phyloP scores from a whole-genome alignment of 2,888 invertebrate genomes.

The Willowsia nigromaculata region DNA sequence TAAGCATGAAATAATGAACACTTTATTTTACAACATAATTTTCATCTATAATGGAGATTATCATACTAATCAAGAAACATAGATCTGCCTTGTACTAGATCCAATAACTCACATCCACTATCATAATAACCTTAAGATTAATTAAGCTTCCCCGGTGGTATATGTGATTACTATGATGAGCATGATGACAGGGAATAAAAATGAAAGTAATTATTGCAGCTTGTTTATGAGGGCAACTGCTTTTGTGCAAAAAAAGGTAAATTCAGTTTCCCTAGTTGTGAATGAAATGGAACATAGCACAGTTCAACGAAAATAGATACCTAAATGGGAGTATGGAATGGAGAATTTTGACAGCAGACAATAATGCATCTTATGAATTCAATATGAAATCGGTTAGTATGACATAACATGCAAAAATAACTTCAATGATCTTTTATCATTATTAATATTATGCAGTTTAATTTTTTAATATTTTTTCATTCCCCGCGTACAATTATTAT shows the following conservation, averaged over 20 bases:
- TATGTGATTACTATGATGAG: background rate
- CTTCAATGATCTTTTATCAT: no score
- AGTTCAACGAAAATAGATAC: no score
- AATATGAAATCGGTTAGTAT: no score
- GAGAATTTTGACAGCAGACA: no score
- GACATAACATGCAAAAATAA: no score
- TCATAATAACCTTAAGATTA: background rate
- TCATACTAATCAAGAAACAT: background rate
- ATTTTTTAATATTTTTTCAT: background rate
- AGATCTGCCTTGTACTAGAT: background rate
- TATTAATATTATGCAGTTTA: background rate
- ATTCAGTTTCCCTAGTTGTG: no score
- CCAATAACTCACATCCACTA: background rate
- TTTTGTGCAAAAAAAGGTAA: no score
- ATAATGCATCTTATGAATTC: no score
- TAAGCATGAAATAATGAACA: no score
- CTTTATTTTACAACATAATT: background rate
- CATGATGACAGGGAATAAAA: background rate
- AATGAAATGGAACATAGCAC: no score
- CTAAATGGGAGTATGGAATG: no score
- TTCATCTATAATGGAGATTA: background rate
- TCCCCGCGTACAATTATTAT: no score
- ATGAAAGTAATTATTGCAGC: background rate
- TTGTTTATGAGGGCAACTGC: slow-evolving; percentile 13
- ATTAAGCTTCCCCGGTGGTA: background rate